phyloP scores from a whole-genome alignment of 2,797 vertebrate species.

The Serranus cabrilla region DNA sequence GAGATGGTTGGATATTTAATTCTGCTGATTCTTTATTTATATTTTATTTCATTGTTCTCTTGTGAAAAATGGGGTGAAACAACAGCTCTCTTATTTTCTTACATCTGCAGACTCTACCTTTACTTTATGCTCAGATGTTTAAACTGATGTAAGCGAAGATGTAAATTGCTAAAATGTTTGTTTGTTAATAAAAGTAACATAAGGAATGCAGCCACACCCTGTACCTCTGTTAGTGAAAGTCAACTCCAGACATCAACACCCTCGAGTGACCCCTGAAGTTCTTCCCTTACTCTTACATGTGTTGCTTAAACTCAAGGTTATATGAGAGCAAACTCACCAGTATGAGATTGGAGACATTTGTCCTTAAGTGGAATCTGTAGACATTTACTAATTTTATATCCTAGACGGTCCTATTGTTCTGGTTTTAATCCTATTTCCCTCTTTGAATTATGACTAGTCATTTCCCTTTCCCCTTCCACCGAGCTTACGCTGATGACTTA shows the following conservation, averaged over 20 bases:
- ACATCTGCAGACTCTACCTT: neutral
- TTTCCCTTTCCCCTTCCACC: conserved; percentile 76
- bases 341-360: conserved; percentile 20
- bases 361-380: conserved; percentile 15
- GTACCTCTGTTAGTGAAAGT: neutral
- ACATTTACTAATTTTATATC: conserved; percentile 41
- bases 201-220: neutral
- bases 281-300: neutral
- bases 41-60: neutral
- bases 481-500: conserved; percentile 65
- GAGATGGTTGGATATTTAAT: no score
- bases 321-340: neutral
- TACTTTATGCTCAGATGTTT: neutral
- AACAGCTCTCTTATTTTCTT: neutral
- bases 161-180: neutral
- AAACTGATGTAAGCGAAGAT: neutral
- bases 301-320: neutral
- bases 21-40: neutral
- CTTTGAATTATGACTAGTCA: conserved; percentile 45
- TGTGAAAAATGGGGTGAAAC: neutral
- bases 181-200: neutral
- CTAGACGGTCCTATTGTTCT: conserved; percentile 64
- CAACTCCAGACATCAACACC: neutral
- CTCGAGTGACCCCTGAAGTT: conserved; percentile 20
- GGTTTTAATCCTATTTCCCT: conserved; percentile 54